These are phyloP conservation scores for Clarias magur DNA, from an alignment of 2,113 vertebrate species.

Conservation along the genomic window DNA sequence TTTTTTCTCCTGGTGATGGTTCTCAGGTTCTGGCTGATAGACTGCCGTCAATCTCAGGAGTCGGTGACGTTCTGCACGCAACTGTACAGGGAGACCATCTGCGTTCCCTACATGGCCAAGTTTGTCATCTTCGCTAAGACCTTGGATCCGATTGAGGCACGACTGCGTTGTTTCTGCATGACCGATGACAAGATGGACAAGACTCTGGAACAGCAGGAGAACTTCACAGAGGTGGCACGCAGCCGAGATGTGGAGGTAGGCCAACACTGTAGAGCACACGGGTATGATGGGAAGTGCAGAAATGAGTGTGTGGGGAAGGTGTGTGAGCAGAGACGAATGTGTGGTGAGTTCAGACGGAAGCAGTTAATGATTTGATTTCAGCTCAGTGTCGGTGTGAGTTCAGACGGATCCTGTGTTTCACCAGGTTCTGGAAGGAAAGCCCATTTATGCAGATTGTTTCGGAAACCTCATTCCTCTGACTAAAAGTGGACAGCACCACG, in stretches of 20 bases:
- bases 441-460: conserved; percentile 97
- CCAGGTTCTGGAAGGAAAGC: conserved; percentile 96
- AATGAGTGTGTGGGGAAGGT: background rate
- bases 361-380: background rate
- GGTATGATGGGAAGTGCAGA: background rate
- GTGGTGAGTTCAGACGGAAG: background rate
- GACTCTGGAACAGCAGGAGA: conserved; percentile 90
- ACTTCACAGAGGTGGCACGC: conserved; percentile 95
- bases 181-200: conserved; percentile 75
- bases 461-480: conserved; percentile 96
- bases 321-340: background rate
- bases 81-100: conserved; percentile 97
- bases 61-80: conserved; percentile 92
- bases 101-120: conserved; percentile 99
- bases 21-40: conserved; percentile 95
- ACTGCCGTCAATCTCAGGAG: conserved; percentile 94
- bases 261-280: background rate
- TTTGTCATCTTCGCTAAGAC: conserved; percentile 99
- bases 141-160: conserved; percentile 92
- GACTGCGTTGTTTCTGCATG: conserved; percentile 97
- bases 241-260: conserved; percentile 96
- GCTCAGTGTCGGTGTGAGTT: background rate
- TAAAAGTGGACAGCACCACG: conserved; percentile 95
- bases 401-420: background rate
- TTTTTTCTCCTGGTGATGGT: background rate